phyloP scores from a whole-genome alignment of 2,888 invertebrate genomes.

The Ischnura elegans region DNA sequence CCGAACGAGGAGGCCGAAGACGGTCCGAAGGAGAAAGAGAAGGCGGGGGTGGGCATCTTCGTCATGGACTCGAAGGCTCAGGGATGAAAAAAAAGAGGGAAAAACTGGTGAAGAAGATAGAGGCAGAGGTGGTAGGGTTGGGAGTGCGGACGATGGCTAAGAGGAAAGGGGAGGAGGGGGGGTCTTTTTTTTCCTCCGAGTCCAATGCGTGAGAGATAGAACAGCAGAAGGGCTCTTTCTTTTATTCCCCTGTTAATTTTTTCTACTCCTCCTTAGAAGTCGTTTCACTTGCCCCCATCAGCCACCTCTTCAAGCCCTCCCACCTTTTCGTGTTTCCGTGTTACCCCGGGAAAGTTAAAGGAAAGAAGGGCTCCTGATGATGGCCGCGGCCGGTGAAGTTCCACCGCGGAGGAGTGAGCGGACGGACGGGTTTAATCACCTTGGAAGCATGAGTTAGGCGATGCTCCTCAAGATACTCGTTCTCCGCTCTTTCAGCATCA shows the following conservation, averaged over 20 bases:
- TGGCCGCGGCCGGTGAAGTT: conserved; percentile 40
- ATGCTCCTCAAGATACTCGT: neutral
- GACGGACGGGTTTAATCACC: conserved; percentile 64
- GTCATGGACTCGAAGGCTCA: neutral
- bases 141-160: neutral
- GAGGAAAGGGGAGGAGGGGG: neutral
- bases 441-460: conserved; percentile 27
- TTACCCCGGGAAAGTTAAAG: conserved; percentile 51
- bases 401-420: conserved; percentile 46
- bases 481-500: neutral
- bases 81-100: neutral
- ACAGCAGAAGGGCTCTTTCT: neutral
- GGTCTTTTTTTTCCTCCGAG: conserved; percentile 22
- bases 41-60: conserved; percentile 34
- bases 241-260: neutral
- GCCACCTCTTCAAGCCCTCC: neutral
- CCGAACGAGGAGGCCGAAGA: neutral
- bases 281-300: neutral
- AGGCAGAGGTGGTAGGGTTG: neutral
- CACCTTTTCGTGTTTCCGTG: conserved; percentile 59
- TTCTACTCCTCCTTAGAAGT: neutral
- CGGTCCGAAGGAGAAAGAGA: neutral
- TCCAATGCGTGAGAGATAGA: conserved; percentile 31
- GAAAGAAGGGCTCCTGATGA: conserved; percentile 17
- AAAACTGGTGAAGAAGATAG: neutral